Base-by-base conservation (phyloP, 2,888 invertebrate genomes). In the Crepidodera aurea region DNA sequence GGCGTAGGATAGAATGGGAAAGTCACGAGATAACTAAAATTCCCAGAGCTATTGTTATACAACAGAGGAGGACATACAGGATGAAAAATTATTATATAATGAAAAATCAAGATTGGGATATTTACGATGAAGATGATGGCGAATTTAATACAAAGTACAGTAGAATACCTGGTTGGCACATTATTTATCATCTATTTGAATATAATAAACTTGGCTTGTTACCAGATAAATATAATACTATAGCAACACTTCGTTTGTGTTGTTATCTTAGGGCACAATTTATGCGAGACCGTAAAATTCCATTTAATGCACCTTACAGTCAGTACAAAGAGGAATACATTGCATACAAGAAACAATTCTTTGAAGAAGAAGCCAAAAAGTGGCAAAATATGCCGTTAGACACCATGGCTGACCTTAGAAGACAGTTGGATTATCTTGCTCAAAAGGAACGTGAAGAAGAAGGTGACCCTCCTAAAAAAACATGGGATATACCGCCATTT, bases 381-480 rank as follows among this genome's bases (percentile, higher is more conserved):
- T 71, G 72, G 62, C 72, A 73, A 53, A 72, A 72, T 27, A 70
- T 72, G 70, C 72, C 73, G 15, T 65, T 72, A 16, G 56, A 66
- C 16, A 69, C 66, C 7, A 57, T 67, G 7, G 68, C 66, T 22
- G 72, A 73, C 34, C 58, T 71, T 10, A 64, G 51, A 12, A 67
- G 50, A 39, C 65, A 66, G 42, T 46, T 65, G 7, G 53, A 67
- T 40, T 71, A 67, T 29, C 57, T 63, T 16, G 55, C 61, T 1
- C 54, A 67, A 48, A 62, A 62, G 57, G 70, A 58, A 27, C 44
- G 44, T 13, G 53, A 48, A 7, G 51, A 51, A 5, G 39, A 60
- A 34, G 6, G 22, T 3, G 13, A 51, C 8, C 8, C 16, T n/a
- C 27, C 13, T 1, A 37, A 44, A 15, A 13, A 32, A 5, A 7